Evolutionary conservation across 2,113 vertebrate genomes (phyloP).

Genomic region (Daubentonia madagascariensis): DNA sequence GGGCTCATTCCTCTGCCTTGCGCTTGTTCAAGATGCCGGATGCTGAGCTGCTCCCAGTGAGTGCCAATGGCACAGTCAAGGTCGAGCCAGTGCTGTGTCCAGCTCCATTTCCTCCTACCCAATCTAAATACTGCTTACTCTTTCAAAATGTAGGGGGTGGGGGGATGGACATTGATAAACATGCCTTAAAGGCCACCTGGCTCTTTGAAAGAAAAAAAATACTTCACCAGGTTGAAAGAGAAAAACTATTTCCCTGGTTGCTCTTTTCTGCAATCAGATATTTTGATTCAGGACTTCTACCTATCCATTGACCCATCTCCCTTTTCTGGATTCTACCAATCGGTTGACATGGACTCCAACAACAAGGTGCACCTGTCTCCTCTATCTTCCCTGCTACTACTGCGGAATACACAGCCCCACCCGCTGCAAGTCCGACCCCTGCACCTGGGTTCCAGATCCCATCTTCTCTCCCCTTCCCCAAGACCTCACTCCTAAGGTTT

Average conservation of each 20-base stretch:
- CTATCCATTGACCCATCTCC: too few species aligned
- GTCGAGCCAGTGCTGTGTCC: background rate
- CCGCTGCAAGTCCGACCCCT: rapidly evolving
- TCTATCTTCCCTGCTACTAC: rapidly evolving
- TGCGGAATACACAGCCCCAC: rapidly evolving
- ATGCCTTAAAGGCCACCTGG: background rate
- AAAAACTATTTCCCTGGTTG: background rate
- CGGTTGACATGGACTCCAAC: background rate
- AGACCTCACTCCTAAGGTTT: background rate
- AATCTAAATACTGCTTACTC: background rate
- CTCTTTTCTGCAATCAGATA: background rate
- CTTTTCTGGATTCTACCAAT: background rate
- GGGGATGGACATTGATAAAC: background rate
- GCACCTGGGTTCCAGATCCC: rapidly evolving
- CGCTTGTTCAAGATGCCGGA: background rate
- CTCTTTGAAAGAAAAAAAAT: background rate
- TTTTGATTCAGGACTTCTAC: background rate
- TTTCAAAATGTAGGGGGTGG: background rate
- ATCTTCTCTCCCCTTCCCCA: background rate
- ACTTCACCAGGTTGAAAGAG: background rate
- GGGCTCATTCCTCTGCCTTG: background rate
- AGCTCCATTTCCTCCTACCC: background rate
- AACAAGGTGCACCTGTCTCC: rapidly evolving
- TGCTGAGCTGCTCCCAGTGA: background rate
- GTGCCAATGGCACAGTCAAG: rapidly evolving